phyloP scores from a whole-genome alignment of 2,113 vertebrate genomes.

The Nothoprocta pentlandii region DNA sequence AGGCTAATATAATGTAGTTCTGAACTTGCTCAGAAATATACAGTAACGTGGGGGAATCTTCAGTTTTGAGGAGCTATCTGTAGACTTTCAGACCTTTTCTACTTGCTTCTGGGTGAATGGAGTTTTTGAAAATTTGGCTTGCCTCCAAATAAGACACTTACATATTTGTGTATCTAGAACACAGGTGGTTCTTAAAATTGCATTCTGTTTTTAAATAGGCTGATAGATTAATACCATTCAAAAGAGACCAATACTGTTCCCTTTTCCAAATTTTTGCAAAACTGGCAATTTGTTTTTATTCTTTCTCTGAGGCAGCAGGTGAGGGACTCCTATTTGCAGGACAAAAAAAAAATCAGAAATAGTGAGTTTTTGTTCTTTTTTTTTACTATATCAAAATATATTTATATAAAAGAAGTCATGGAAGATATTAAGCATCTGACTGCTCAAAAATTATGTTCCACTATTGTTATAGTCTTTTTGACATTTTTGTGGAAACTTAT shows the following conservation, averaged over 20 bases:
- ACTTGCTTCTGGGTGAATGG: background rate
- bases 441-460: background rate
- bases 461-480: background rate
- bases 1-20: background rate
- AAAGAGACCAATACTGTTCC: background rate
- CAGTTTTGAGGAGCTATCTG: background rate
- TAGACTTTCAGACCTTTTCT: background rate
- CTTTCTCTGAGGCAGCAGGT: background rate
- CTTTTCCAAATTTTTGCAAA: background rate
- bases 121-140: background rate
- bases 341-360: background rate
- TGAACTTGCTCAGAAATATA: background rate
- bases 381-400: too few relatives aligned
- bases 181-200: background rate
- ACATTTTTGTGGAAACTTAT: background rate
- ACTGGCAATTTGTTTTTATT: background rate
- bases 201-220: background rate
- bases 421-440: background rate
- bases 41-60: background rate
- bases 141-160: background rate
- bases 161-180: background rate
- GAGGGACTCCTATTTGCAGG: background rate
- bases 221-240: background rate
- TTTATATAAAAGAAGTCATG: background rate
- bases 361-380: too few relatives aligned